A percentile compares a stretch with the other conserved stretches of the same genome.
Evolutionary conservation across 2,113 vertebrate genomes (phyloP).

Genomic region (Nerophis ophidion): DNA sequence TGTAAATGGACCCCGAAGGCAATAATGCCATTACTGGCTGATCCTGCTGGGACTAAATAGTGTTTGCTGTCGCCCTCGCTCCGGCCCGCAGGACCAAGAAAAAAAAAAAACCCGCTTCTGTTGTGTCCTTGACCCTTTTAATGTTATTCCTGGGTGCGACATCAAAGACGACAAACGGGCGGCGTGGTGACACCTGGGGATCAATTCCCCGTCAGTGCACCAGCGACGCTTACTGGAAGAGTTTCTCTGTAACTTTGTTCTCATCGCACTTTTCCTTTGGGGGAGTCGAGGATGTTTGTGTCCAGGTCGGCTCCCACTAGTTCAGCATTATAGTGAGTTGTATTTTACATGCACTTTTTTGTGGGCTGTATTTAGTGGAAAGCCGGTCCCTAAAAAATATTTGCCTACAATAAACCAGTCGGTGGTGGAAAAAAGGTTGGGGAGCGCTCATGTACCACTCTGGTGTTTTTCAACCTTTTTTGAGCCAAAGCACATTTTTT

Average conservation of each 20-base stretch:
- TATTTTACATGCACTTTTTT: too few species aligned
- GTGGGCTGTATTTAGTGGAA: too few species aligned
- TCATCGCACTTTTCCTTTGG: background rate
- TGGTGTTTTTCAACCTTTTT: too few species aligned
- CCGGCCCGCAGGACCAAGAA: slow-evolving; percentile 14
- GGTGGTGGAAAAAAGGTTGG: too few species aligned
- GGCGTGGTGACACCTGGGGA: slow-evolving; percentile 22
- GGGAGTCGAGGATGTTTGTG: too few species aligned
- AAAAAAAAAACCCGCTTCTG: slow-evolving; percentile 14
- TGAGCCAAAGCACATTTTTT: too few species aligned
- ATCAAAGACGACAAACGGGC: slow-evolving; percentile 32
- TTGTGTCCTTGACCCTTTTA: slow-evolving; percentile 30
- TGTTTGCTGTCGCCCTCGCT: slow-evolving; percentile 37
- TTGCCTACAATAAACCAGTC: too few species aligned
- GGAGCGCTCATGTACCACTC: too few species aligned
- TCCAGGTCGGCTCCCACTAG: too few species aligned
- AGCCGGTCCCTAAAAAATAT: too few species aligned
- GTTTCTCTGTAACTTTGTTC: slow-evolving; percentile 1
- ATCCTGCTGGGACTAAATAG: slow-evolving; percentile 43
- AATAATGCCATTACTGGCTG: slow-evolving; percentile 44
- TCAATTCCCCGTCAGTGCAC: slow-evolving; percentile 17
- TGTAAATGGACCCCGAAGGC: slow-evolving; percentile 53
- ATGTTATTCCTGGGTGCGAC: slow-evolving; percentile 24
- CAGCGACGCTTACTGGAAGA: slow-evolving; percentile 17
- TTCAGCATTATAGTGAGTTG: too few species aligned